Evolutionary conservation across 1,140 invertebrate genomes (phyloP).

Genomic region (Ips typographus): DNA sequence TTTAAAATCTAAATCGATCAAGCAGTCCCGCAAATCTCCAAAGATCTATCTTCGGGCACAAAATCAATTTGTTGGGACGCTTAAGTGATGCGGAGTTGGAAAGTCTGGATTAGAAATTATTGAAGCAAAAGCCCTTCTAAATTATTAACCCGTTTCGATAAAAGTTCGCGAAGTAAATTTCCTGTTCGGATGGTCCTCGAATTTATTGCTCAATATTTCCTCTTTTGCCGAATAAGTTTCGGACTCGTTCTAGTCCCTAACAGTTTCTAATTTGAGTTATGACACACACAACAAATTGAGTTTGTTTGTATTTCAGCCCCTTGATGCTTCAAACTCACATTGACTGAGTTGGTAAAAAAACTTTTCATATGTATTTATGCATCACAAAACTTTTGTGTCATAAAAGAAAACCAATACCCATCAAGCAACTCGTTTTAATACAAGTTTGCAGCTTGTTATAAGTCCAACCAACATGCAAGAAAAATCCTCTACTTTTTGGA

Average conservation of each 20-base stretch:
- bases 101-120: constrained; percentile 27
- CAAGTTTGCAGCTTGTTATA: too few relatives aligned
- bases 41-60: not conserved
- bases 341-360: too few relatives aligned
- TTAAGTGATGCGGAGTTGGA: constrained; percentile 11
- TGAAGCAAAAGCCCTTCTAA: constrained; percentile 18
- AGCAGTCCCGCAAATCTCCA: too few relatives aligned
- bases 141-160: constrained; percentile 40
- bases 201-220: constrained; percentile 42
- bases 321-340: too few relatives aligned
- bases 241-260: constrained; percentile 20
- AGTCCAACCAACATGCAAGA: too few relatives aligned
- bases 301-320: not conserved
- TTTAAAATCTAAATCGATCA: too few relatives aligned
- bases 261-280: constrained; percentile 11
- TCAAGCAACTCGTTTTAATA: too few relatives aligned
- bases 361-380: too few relatives aligned
- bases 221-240: constrained; percentile 22
- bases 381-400: too few relatives aligned
- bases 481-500: too few relatives aligned
- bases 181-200: constrained; percentile 37
- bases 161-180: constrained; percentile 43
- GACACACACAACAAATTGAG: not conserved
- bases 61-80: constrained; percentile 9
- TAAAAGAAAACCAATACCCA: too few relatives aligned